These are phyloP conservation scores for Microchirus variegatus DNA, from an alignment of 2,797 vertebrate species.

Conservation along the genomic window DNA sequence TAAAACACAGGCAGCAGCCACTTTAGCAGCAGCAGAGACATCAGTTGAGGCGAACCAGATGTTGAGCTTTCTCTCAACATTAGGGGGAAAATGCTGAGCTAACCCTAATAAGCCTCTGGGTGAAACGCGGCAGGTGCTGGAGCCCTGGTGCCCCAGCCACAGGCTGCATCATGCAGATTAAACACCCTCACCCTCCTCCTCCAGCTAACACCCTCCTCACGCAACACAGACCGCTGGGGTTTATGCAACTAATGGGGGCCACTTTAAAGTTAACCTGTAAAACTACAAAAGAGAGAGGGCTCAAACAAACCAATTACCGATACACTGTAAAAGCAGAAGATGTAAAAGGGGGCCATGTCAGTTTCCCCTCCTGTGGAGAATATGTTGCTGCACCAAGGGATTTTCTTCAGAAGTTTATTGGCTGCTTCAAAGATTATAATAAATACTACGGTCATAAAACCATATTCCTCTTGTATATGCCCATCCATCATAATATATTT, in stretches of 20 bases:
- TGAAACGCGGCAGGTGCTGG: conserved; percentile 65
- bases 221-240: conserved; percentile 24
- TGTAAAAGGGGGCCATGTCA: conserved; percentile 30
- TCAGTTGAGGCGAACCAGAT: conserved; percentile 70
- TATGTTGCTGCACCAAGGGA: conserved; percentile 51
- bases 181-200: conserved; percentile 30
- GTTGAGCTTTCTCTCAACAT: conserved; percentile 55
- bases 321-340: conserved; percentile 59
- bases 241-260: conserved; percentile 52
- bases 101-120: conserved; percentile 64
- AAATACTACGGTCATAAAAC: neutral
- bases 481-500: neutral
- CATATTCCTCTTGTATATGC: neutral
- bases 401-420: conserved; percentile 68
- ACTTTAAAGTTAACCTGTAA: conserved; percentile 71
- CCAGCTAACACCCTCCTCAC: conserved; percentile 26
- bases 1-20: conserved; percentile 64
- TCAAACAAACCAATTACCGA: conserved; percentile 59
- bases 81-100: conserved; percentile 68
- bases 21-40: conserved; percentile 55
- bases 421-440: neutral
- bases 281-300: conserved; percentile 81
- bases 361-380: conserved; percentile 36
- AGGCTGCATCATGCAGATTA: conserved; percentile 64
- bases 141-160: conserved; percentile 44